These are phyloP conservation scores for Synchiropus splendidus DNA, from an alignment of 2,113 vertebrate genomes.

Conservation along the genomic window DNA sequence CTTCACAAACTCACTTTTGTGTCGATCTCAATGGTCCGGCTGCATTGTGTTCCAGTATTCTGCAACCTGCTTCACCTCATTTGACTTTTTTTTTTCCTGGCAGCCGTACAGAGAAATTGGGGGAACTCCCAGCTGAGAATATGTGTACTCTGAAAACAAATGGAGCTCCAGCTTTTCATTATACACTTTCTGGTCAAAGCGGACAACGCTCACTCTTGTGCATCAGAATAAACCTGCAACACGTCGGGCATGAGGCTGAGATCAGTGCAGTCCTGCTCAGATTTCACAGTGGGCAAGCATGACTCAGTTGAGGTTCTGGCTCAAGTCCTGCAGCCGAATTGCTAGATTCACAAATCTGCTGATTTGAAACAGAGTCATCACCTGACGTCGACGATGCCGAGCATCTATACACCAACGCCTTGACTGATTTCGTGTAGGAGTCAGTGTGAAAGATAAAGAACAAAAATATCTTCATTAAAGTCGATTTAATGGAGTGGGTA, in stretches of 20 bases:
- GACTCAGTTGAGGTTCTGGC: constrained; percentile 50
- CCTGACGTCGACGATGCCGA: too few species aligned
- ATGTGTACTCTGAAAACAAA: constrained; percentile 1
- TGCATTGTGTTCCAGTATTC: background rate
- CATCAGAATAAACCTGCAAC: constrained; percentile 25
- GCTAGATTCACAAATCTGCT: constrained; percentile 40
- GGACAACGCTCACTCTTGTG: constrained; percentile 10
- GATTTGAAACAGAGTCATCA: constrained; percentile 15
- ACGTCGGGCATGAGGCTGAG: background rate
- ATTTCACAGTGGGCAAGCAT: constrained; percentile 49
- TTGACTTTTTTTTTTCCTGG: background rate
- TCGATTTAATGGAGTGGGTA: too few species aligned
- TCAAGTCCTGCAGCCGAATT: constrained; percentile 38
- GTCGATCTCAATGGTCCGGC: too few species aligned
- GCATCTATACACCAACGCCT: too few species aligned
- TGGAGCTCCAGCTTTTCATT: too few species aligned
- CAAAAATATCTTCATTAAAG: too few species aligned
- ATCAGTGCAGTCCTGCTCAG: constrained; percentile 45
- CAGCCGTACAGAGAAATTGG: constrained; percentile 7
- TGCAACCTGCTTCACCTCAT: constrained; percentile 13
- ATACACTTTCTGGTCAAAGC: constrained; percentile 1
- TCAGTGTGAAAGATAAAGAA: too few species aligned
- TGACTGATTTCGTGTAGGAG: too few species aligned
- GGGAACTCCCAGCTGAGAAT: constrained; percentile 9
- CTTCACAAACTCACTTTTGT: too few species aligned